Base-by-base conservation (phyloP, 2,113 vertebrate species). In the Cyprinodon variegatus region DNA sequence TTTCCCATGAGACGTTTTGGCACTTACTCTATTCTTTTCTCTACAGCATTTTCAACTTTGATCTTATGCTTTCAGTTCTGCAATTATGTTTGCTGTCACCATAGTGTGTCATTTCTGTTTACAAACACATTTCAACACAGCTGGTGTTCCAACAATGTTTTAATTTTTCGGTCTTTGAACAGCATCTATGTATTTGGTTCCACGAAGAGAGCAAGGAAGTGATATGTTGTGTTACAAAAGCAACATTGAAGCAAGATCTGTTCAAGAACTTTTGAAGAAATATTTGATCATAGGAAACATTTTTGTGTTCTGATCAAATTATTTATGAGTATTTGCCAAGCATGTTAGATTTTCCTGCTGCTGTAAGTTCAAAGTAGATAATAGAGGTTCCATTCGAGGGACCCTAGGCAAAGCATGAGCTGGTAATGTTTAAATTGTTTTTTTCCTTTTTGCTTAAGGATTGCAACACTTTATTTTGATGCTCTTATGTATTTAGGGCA, bases 311-410 rank as follows among this genome's bases (percentile, higher is more conserved):
- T 59, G 13, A 40, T 68, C 0, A 2, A 0, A 59, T 68, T 39
- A 3, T 17, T 4, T n/a, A 36, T 11, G 2, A 45, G 59, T 17
- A 57, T 74, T 64, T 61, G 6, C 17, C 10, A n/a, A n/a, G n/a
- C 20, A 9, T 29, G 29, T 10, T 6, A 9, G 50, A 57, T n/a
- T n/a, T 39, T 22, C 3, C 10, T 13, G 0, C 0, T 7, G 9
- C 46, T 71, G 38, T 43, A 17, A 69, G 7, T 37, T 53, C n/a
- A 29, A 65, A 1, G 45, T 15, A 65, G 40, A 0, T 70, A 46
- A 68, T 62, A 0, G 0, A 60, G 29, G 62, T 41, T 62, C 11
- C 6, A 62, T 14, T 43, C 50, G 7, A 20, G 3, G 15, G 13
- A 22, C 75, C 72, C 22, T 37, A 57, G 40, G 22, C 6, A 29